Conservation (phyloP, 2,888 invertebrate species). For the Octodonta nipae region DNA sequence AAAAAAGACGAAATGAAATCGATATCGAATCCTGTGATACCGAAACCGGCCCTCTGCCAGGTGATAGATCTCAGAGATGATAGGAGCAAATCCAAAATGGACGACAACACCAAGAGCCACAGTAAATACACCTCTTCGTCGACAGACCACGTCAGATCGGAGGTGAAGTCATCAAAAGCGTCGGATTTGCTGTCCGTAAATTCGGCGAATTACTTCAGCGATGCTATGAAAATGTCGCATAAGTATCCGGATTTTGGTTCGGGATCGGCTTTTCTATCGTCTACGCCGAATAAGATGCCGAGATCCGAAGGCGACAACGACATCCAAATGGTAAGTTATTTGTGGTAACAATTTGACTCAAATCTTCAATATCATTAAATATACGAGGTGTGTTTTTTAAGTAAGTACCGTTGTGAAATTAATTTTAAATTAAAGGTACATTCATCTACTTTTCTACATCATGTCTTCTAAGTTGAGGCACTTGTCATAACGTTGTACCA, state of each 20-base stretch:
- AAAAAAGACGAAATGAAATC: too few species aligned
- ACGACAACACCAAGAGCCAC: conserved; percentile 5
- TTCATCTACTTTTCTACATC: too few species aligned
- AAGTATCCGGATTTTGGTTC: neutral
- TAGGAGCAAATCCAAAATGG: conserved; percentile 5
- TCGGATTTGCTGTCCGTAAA: too few species aligned
- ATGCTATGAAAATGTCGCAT: too few species aligned
- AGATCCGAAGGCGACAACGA: conserved; percentile 30
- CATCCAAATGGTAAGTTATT: too few species aligned
- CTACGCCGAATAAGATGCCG: neutral
- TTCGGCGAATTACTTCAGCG: neutral
- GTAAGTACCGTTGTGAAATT: too few species aligned
- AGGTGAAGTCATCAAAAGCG: neutral
- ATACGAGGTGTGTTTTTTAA: too few species aligned
- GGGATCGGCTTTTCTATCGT: neutral
- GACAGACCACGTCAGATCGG: neutral
- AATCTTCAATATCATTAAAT: too few species aligned
- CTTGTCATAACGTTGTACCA: too few species aligned
- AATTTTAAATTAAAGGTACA: too few species aligned
- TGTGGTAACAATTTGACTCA: too few species aligned
- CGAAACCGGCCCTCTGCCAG: conserved; percentile 25
- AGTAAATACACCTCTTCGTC: neutral
- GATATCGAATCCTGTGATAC: conserved; percentile 17
- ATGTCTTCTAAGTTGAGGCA: too few species aligned
- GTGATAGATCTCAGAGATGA: conserved; percentile 27